A percentile compares a stretch with the other conserved stretches of the same genome.
These are phyloP conservation scores for Cryptus viduatorius DNA, from an alignment of 2,888 invertebrate species.

Conservation along the genomic window DNA sequence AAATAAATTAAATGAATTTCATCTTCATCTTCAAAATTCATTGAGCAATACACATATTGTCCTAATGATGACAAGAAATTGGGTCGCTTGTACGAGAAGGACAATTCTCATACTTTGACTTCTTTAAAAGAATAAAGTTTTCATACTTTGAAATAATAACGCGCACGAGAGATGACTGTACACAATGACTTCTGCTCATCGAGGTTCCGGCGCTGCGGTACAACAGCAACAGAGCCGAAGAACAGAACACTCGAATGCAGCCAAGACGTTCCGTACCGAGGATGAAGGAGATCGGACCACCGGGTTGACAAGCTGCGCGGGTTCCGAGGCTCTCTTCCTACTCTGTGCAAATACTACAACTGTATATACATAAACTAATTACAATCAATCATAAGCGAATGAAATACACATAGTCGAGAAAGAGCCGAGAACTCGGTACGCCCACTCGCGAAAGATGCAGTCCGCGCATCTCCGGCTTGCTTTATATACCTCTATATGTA, in stretches of 20 bases:
- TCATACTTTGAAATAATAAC: too few relatives aligned
- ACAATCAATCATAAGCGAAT: conserved; percentile 76
- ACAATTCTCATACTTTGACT: too few relatives aligned
- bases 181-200: not conserved
- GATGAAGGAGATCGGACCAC: conserved; percentile 49
- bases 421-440: conserved; percentile 55
- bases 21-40: too few relatives aligned
- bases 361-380: conserved; percentile 77
- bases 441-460: conserved; percentile 62
- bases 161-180: not conserved
- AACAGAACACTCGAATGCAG: not conserved
- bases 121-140: too few relatives aligned
- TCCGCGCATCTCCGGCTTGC: conserved; percentile 26
- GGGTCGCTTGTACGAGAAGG: too few relatives aligned
- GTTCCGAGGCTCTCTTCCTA: conserved; percentile 27
- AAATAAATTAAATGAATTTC: too few relatives aligned
- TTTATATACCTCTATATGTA: conserved; percentile 15
- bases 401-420: conserved; percentile 59
- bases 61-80: too few relatives aligned
- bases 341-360: conserved; percentile 50
- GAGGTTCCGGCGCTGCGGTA: conserved; percentile 2
- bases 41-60: too few relatives aligned
- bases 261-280: conserved; percentile 12
- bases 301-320: conserved; percentile 32
- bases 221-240: not conserved